These are phyloP conservation scores for Silurus asotus DNA, from an alignment of 2,113 vertebrate genomes.

Conservation along the genomic window DNA sequence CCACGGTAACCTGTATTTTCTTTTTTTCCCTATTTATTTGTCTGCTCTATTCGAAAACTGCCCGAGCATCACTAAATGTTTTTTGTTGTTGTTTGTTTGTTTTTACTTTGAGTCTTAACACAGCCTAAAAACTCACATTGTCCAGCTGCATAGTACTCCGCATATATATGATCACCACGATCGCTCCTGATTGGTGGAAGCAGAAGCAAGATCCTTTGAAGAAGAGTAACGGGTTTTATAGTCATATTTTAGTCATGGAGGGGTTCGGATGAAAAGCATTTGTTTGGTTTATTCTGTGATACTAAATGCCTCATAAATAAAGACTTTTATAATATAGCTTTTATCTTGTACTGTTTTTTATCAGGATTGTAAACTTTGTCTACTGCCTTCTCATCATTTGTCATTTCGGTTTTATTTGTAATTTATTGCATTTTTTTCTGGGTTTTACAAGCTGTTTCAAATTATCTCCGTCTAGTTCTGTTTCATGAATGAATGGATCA, in stretches of 20 bases:
- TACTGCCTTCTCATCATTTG: background rate
- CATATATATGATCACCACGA: background rate
- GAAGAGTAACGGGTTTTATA: no score
- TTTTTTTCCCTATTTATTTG: background rate
- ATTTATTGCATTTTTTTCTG: no score
- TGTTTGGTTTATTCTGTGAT: constrained; percentile 20
- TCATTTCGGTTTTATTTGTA: background rate
- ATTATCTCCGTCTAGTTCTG: background rate
- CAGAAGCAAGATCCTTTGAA: background rate
- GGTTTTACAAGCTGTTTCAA: background rate
- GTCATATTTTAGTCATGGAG: background rate
- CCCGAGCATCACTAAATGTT: background rate
- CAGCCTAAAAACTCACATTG: background rate
- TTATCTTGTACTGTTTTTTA: background rate
- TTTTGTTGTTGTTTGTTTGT: no score
- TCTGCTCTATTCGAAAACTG: background rate
- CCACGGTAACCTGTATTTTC: background rate
- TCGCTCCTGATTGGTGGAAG: constrained; percentile 11
- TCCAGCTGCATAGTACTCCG: background rate
- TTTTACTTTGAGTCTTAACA: background rate
- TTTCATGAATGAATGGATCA: background rate
- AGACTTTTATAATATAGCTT: constrained; percentile 16
- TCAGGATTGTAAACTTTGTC: no score
- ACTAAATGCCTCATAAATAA: constrained; percentile 23
- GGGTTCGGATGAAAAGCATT: background rate